Base-by-base conservation (phyloP, 2,888 invertebrate genomes). In the Aleiodes leptofemur region DNA sequence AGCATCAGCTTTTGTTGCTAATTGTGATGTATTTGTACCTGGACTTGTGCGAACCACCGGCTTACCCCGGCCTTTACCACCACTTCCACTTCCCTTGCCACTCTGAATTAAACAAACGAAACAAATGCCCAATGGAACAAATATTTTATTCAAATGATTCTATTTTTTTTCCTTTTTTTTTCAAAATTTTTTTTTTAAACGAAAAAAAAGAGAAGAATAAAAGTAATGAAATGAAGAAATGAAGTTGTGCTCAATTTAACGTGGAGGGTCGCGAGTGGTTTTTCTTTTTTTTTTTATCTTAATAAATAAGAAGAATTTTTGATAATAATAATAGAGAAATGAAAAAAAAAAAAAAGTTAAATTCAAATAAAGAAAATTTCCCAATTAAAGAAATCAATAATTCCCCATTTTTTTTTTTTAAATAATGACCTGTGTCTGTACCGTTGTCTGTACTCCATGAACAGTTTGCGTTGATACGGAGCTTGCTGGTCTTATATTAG, bases 401-500 rank as follows among this genome's bases (percentile, higher is more conserved):
- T 64, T 43, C 16, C 43, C 48, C 43, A 6, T 71, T 71, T 73
- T 34, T 71, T 70, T 71, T 70, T 59, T 71, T 16, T 48, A 43
- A 69, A 79, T 81, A 83, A 77, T 77, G 81, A 89, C 86, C 87
- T 88, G 87, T 74, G 83, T 84, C 79, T 90, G 88, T 80, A 89
- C 87, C 79, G 90, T 87, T 48, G 89, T 83, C 80, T 89, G 88
- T 69, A 89, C 87, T 81, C 89, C 86, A 74, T 91, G 90, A 77
- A 88, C 89, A 0, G 96, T 96, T 89, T 96, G 96, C 0, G 96
- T 96, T 6, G 96, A 96, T 11, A 96, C 96, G 0, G 96, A 96
- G 82, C 95, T 94, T 4, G 91, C 95, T 0, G 96, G 96, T 69
- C 96, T 91, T 79, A 95, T 93, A 82, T 92, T 92, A 14, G 91